Evolutionary conservation across 1,140 invertebrate genomes (phyloP).

Genomic region (Drosophila pseudoananassae): DNA sequence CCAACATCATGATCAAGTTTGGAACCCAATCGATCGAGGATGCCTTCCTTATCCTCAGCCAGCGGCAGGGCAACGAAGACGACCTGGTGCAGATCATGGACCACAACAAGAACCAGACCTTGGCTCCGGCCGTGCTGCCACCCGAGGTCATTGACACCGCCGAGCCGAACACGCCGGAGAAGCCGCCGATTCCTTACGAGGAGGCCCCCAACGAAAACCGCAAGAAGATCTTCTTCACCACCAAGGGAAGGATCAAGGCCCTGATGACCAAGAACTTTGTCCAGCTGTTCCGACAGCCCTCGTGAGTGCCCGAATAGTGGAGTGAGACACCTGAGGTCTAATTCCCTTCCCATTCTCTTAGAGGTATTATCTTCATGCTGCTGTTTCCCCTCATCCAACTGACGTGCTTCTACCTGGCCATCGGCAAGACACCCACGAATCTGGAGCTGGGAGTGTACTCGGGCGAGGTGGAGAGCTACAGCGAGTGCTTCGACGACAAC

Average conservation of each 20-base stretch:
- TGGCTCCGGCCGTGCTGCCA: slow-evolving; percentile 56
- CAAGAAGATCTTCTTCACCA: slow-evolving; percentile 76
- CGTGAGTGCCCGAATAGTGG: slow-evolving; percentile 84
- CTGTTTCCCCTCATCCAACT: slow-evolving; percentile 92
- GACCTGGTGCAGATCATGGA: slow-evolving; percentile 61
- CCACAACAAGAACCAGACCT: slow-evolving; percentile 48
- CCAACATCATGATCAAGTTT: slow-evolving; percentile 87
- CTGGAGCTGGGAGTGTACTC: slow-evolving; percentile 91
- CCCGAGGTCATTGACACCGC: slow-evolving; percentile 70
- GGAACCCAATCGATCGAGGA: slow-evolving; percentile 89
- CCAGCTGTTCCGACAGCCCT: slow-evolving; percentile 88
- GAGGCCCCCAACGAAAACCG: slow-evolving; percentile 62
- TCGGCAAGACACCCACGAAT: slow-evolving; percentile 91
- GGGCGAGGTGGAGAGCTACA: slow-evolving; percentile 86
- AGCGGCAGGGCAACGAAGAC: slow-evolving; percentile 86
- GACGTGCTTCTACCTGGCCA: slow-evolving; percentile 91
- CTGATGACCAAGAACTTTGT: slow-evolving; percentile 87
- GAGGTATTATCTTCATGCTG: slow-evolving; percentile 91
- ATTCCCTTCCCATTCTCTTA: slow-evolving; percentile 81
- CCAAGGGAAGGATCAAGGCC: slow-evolving; percentile 78
- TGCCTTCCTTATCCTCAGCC: slow-evolving; percentile 89
- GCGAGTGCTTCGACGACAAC: slow-evolving; percentile 68
- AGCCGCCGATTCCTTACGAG: slow-evolving; percentile 56
- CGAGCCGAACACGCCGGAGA: slow-evolving; percentile 46
- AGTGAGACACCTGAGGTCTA: not conserved